Base-by-base conservation (phyloP, 2,888 invertebrate species). In the Lacanobia wlatinum region DNA sequence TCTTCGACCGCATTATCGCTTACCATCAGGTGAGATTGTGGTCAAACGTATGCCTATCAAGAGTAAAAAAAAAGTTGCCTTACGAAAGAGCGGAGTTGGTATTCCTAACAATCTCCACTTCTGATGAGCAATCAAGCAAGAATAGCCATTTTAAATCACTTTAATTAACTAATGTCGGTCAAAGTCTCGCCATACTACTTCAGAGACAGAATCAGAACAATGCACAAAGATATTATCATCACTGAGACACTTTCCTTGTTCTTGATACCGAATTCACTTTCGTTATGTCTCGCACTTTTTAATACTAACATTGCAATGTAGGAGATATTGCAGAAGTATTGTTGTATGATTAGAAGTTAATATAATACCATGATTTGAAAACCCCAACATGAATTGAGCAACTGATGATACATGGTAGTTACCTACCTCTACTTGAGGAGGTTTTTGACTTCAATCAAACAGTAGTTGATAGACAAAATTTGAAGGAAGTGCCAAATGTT, bases 201-300 rank as follows among this genome's bases (percentile, higher is more conserved):
- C n/a, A 38, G 7, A 70, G 34, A 63, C 78, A 55, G 48, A 60
- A 50, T 55, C 46, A 48, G 52, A 83, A 83, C 69, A 80, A 83
- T 70, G 56, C 28, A 67, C 56, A 46, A 76, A 69, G 78, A 84
- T 76, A 34, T 38, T 58, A 76, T 70, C 84, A 56, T 62, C 34
- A 46, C 12, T 58, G 70, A 78, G 73, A 72, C 83, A 87, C 83
- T 82, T 80, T 85, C 80, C 72, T 77, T 75, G 85, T 65, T 81
- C 77, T 59, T 78, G 65, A 70, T 76, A 71, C 65, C 10, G 10
- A 60, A 76, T 71, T 85, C 79, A 81, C 85, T 85, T 85, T 85
- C 85, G 55, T 86, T 76, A n/a, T 60, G 83, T 83, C 76, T 77
- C 40, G 64, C 56, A 60, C 7, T 72, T 85, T 70, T 76, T 76